Base-by-base conservation (phyloP, 1,140 invertebrate genomes). In the Bombyx mandarina region DNA sequence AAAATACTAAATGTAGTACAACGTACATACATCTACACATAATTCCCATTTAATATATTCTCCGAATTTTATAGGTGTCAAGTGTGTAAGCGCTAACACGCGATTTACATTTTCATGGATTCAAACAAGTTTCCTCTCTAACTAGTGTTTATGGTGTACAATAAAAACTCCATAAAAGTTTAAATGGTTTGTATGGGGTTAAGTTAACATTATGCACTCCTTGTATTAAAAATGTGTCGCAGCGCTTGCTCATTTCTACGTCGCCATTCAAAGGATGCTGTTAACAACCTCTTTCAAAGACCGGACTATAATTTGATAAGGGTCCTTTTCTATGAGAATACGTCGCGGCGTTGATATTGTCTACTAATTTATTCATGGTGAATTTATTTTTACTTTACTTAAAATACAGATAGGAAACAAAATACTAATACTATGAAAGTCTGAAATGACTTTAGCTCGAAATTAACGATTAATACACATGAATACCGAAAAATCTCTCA, bases 271-370 rank as follows among this genome's bases (percentile, higher is more conserved):
- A 80, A 71, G 76, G 78, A 80, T 80, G 79, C 82, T 84, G 84
- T 87, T 87, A 87, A 87, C 84, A 87, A 84, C 79, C 73, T 75
- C 72, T 83, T 74, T 85, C 63, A 87, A 85, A 85, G 77, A 82
- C 75, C 84, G 76, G 12, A 76, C 80, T 63, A 87, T 85, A 87
- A 85, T 85, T 85, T 82, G 70, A 82, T 84, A 78, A 75, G 84
- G 84, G 82, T 87, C 78, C 73, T 61, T 82, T 82, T 85, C 80
- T 84, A 82, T 85, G 80, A 76, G 83, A 85, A 83, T 73, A 67
- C 63, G 63, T 63, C 72, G 63, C 73, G 75, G 68, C 63, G 59
- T 56, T 44, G 52, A 66, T 63, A 51, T 54, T 54, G 45, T 54
- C 53, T 44, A 58, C 53, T 44, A 58, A 43, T 45, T 54, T 54